phyloP scores from a whole-genome alignment of 2,797 vertebrate genomes.

The Epinephelus malabaricus region DNA sequence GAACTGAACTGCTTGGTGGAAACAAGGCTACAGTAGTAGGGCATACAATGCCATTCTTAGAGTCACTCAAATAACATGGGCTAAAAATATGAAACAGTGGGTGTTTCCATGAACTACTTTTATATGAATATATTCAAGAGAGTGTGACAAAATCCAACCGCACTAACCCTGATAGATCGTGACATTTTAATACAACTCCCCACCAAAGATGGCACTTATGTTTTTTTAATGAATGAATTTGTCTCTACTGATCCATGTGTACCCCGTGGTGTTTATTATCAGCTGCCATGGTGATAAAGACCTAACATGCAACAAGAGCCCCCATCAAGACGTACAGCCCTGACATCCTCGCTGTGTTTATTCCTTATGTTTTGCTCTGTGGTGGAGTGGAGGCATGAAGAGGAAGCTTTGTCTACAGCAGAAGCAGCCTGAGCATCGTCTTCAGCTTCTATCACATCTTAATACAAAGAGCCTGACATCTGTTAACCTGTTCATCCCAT shows the following conservation, averaged over 20 bases:
- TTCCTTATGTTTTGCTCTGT: constrained; percentile 6
- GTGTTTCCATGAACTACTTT: neutral
- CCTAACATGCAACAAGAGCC: neutral
- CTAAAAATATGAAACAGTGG: no score
- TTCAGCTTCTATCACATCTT: neutral
- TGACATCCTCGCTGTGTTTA: neutral
- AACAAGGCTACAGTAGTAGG: no score
- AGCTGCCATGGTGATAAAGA: neutral
- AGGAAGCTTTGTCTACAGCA: neutral
- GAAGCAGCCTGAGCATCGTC: neutral
- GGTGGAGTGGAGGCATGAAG: neutral
- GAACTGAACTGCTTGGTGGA: no score
- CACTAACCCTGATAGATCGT: neutral
- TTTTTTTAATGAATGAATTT: neutral
- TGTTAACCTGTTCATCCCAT: constrained; percentile 1
- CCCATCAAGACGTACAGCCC: no score
- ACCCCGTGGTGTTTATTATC: neutral
- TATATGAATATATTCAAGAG: neutral
- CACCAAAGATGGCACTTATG: neutral
- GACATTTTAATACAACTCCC: neutral
- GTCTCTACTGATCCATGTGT: neutral
- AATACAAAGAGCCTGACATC: neutral
- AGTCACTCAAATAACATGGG: neutral
- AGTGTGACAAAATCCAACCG: neutral
- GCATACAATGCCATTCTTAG: neutral